A percentile compares a stretch with the other conserved stretches of the same genome.
Conservation (phyloP, 2,888 invertebrate species). For the Aspidapion aeneum region DNA sequence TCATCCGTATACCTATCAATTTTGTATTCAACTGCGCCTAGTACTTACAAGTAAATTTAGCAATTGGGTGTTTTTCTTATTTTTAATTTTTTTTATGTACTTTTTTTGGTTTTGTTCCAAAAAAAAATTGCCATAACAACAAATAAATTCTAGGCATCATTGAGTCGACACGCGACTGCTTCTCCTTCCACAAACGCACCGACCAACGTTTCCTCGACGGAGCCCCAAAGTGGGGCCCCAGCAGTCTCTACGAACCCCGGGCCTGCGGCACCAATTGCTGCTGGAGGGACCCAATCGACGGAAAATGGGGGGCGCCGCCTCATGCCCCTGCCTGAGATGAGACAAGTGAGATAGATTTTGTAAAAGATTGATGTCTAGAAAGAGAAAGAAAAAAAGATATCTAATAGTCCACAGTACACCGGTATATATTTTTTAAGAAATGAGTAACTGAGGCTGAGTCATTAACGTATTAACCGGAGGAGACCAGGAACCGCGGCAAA, state of each 20-base stretch:
- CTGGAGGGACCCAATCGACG: constrained; percentile 34
- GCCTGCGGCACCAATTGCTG: constrained; percentile 31
- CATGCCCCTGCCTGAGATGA: constrained; percentile 45
- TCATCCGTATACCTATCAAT: too few relatives aligned
- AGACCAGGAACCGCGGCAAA: too few relatives aligned
- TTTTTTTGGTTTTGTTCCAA: too few relatives aligned
- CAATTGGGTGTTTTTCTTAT: too few relatives aligned
- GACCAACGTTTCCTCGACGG: neutral
- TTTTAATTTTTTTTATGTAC: too few relatives aligned
- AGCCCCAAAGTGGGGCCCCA: neutral
- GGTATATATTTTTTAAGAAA: too few relatives aligned
- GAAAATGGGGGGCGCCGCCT: constrained; percentile 44
- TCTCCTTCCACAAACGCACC: neutral
- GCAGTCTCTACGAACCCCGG: constrained; percentile 16
- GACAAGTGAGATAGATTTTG: constrained; percentile 49
- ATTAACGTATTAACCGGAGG: too few relatives aligned
- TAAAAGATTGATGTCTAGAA: constrained; percentile 3
- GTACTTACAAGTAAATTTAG: too few relatives aligned
- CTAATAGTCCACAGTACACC: too few relatives aligned
- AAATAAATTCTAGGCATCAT: neutral
- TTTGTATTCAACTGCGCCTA: too few relatives aligned
- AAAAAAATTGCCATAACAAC: too few relatives aligned
- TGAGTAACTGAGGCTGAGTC: too few relatives aligned
- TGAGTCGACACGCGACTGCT: neutral
- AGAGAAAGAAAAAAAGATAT: constrained; percentile 12